phyloP scores from a whole-genome alignment of 2,113 vertebrate species.

The Saccopteryx leptura region DNA sequence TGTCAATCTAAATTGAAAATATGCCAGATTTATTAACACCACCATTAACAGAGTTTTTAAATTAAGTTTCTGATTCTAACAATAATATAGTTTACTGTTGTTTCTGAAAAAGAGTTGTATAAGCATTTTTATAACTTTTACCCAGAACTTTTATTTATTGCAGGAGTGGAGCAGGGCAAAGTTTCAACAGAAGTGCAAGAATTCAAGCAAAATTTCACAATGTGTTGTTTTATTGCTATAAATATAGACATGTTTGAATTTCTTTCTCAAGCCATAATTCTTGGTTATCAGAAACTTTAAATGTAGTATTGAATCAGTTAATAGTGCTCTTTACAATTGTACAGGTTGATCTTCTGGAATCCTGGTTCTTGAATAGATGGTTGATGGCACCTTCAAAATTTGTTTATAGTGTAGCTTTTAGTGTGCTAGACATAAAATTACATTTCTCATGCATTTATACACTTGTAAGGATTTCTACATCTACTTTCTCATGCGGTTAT shows the following conservation, averaged over 20 bases:
- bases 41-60: conserved; percentile 74
- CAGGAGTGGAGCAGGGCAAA: neutral
- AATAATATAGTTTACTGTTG: conserved; percentile 67
- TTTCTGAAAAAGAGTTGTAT: conserved; percentile 67
- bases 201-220: neutral
- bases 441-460: conserved; percentile 33
- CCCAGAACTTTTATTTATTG: conserved; percentile 33
- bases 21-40: conserved; percentile 83
- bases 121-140: conserved; percentile 57
- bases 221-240: neutral
- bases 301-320: neutral
- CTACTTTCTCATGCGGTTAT: neutral
- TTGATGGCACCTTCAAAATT: neutral
- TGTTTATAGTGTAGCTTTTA: conserved; percentile 25
- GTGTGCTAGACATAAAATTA: neutral
- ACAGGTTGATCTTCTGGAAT: neutral
- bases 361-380: neutral
- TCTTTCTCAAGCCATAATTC: neutral
- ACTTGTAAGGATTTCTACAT: neutral
- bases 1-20: conserved; percentile 77
- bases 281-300: conserved; percentile 4
- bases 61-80: conserved; percentile 81
- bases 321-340: neutral
- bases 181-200: conserved; percentile 21
- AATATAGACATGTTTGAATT: conserved; percentile 49